Conservation (phyloP, 1,140 invertebrate genomes). For the Ridgeia piscesae region DNA sequence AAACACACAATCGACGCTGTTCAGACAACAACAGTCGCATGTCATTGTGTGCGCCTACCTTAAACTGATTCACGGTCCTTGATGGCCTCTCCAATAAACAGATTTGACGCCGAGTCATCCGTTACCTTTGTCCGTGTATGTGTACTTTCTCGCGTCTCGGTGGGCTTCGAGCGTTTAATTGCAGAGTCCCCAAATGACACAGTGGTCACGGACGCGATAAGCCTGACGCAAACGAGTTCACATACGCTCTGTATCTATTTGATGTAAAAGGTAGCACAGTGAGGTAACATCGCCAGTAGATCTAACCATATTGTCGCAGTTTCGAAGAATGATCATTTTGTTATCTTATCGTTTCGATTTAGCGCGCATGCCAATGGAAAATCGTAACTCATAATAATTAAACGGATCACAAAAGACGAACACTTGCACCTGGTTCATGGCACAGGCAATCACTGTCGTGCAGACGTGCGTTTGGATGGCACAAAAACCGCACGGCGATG, state of each 20-base stretch:
- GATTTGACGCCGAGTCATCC: neutral
- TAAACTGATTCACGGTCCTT: neutral
- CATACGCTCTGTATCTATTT: neutral
- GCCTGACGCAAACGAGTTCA: neutral
- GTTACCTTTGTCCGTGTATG: neutral
- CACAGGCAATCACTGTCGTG: neutral
- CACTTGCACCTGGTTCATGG: too few relatives aligned
- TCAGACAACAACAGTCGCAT: neutral
- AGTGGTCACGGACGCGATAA: neutral
- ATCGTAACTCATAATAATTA: too few relatives aligned
- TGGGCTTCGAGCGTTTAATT: neutral
- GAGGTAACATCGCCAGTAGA: too few relatives aligned
- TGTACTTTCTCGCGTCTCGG: neutral
- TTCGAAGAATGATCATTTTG: too few relatives aligned
- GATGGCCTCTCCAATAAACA: neutral
- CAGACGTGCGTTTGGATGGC: neutral
- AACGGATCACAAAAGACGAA: too few relatives aligned
- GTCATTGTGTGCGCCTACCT: neutral
- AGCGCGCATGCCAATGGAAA: too few relatives aligned
- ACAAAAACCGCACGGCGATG: neutral
- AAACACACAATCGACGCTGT: neutral
- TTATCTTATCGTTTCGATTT: too few relatives aligned
- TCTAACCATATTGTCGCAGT: too few relatives aligned
- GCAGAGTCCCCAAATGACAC: neutral
- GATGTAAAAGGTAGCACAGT: too few relatives aligned